These are phyloP conservation scores for Lymantria dispar DNA, from an alignment of 2,888 invertebrate genomes.

Conservation along the genomic window DNA sequence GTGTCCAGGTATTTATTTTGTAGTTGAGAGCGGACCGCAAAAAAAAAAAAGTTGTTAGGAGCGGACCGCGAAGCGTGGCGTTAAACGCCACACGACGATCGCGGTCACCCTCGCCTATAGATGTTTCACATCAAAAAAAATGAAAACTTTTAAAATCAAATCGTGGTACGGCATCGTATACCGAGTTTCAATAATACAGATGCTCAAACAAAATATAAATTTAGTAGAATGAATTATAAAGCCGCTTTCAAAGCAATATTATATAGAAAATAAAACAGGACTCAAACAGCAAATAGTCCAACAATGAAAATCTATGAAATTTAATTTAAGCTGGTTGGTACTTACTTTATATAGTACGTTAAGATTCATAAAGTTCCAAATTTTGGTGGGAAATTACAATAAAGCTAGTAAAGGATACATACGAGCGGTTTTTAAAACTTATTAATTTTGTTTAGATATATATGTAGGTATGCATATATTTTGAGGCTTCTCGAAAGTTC, in stretches of 20 bases:
- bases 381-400: constrained; percentile 20
- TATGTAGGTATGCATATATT: too few relatives aligned
- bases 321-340: constrained; percentile 20
- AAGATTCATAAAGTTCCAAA: constrained; percentile 29
- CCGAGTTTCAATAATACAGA: too few relatives aligned
- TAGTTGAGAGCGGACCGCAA: too few relatives aligned
- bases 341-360: constrained; percentile 5
- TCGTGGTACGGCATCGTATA: too few relatives aligned
- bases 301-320: constrained; percentile 17
- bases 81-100: too few relatives aligned
- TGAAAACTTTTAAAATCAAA: too few relatives aligned
- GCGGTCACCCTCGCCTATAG: too few relatives aligned
- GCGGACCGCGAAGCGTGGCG: too few relatives aligned
- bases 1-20: too few relatives aligned
- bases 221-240: not conserved
- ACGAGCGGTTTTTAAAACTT: constrained; percentile 8
- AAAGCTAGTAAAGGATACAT: constrained; percentile 16
- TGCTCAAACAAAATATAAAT: not conserved
- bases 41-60: too few relatives aligned
- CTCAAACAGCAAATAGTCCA: constrained; percentile 9
- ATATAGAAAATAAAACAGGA: not conserved
- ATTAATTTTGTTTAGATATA: not conserved
- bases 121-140: too few relatives aligned
- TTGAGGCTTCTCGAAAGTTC: too few relatives aligned
- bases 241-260: not conserved